A percentile compares a stretch with the other conserved stretches of the same genome.
Conservation (phyloP, 2,888 invertebrate species). For the Rhagophthalmus giganteus region DNA sequence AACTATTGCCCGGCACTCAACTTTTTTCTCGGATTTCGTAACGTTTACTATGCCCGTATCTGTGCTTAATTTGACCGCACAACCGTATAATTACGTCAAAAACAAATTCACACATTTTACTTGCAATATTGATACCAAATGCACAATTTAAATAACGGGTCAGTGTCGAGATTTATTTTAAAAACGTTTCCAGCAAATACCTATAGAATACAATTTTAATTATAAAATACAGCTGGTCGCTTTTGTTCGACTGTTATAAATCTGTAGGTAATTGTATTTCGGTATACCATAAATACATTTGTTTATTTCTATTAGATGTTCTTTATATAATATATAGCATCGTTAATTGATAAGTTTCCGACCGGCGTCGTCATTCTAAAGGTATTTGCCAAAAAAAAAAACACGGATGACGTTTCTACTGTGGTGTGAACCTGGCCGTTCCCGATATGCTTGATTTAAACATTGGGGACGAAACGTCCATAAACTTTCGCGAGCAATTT, state of each 20-base stretch:
- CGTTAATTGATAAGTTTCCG: not conserved
- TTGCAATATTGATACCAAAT: conserved; percentile 1
- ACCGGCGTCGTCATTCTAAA: too few relatives aligned
- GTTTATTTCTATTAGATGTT: too few relatives aligned
- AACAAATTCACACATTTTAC: not conserved
- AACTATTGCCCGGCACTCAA: not conserved
- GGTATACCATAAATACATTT: not conserved
- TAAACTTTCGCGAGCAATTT: conserved; percentile 1
- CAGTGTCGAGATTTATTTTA: conserved; percentile 1
- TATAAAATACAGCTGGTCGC: not conserved
- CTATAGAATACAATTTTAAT: conserved; percentile 12
- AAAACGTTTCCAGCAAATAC: conserved; percentile 8
- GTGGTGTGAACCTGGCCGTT: too few relatives aligned
- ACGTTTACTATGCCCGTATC: not conserved
- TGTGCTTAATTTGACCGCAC: too few relatives aligned
- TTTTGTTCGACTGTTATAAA: conserved; percentile 3
- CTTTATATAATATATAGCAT: not conserved
- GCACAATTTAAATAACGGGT: conserved; percentile 1
- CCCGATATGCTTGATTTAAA: not conserved
- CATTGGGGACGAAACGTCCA: not conserved
- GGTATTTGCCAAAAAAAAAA: too few relatives aligned
- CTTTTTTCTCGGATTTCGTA: not conserved
- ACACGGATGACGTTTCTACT: too few relatives aligned
- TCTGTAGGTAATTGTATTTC: conserved; percentile 8
- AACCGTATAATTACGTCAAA: not conserved